A percentile compares a stretch with the other conserved stretches of the same genome.
Evolutionary conservation across 2,113 vertebrate species (phyloP).

Genomic region (Anthoscopus minutus): DNA sequence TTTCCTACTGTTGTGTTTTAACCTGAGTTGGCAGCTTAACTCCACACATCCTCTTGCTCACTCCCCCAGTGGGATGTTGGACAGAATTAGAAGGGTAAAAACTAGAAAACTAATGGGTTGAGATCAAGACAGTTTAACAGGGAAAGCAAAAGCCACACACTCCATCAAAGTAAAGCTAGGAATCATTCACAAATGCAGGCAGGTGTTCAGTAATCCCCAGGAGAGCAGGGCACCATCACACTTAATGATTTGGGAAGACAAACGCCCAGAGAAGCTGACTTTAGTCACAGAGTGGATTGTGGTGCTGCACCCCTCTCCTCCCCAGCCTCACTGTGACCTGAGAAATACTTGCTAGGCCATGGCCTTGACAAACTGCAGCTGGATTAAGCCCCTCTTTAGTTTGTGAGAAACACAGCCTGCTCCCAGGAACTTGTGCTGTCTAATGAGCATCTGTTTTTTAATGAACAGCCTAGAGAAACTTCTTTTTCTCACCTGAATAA

Average conservation of each 20-base stretch:
- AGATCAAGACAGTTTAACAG: background rate
- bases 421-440: background rate
- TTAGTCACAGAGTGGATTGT: background rate
- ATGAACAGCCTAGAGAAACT: background rate
- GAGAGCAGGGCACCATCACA: background rate
- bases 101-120: background rate
- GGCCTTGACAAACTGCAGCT: background rate
- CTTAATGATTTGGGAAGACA: background rate
- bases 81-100: background rate
- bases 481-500: background rate
- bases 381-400: background rate
- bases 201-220: background rate
- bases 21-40: background rate
- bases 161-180: background rate
- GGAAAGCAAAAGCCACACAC: background rate
- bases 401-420: background rate
- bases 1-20: background rate
- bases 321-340: background rate
- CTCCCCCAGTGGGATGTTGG: background rate
- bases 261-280: background rate
- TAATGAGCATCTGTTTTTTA: background rate
- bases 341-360: background rate
- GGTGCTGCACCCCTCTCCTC: background rate
- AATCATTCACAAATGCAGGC: background rate
- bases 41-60: fast-evolving